phyloP scores from a whole-genome alignment of 1,140 invertebrate species.

The Philopotamus ludificatus region DNA sequence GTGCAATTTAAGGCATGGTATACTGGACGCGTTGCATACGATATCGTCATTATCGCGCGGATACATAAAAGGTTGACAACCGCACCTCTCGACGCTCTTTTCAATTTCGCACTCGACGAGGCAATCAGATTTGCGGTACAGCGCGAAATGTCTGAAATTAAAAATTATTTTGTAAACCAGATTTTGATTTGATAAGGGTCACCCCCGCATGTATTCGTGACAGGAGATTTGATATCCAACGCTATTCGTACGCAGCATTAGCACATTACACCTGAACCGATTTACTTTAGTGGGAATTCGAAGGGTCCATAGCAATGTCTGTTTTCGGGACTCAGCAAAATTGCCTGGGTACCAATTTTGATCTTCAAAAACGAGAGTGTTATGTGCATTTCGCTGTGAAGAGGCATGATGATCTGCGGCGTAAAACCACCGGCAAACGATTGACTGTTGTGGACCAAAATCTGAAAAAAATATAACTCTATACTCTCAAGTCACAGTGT shows the following conservation, averaged over 20 bases:
- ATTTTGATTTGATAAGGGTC: too few relatives aligned
- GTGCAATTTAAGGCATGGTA: conserved; percentile 25
- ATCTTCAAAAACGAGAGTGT: conserved; percentile 11
- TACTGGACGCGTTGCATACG: conserved; percentile 24
- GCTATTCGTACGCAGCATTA: too few relatives aligned
- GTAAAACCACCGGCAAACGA: conserved; percentile 24
- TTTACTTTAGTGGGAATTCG: conserved; percentile 28
- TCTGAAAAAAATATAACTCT: conserved; percentile 20
- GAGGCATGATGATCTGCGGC: conserved; percentile 26
- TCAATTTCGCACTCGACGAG: conserved; percentile 49
- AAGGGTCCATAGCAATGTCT: conserved; percentile 19
- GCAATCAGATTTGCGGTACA: conserved; percentile 51
- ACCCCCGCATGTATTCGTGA: conserved; percentile 43
- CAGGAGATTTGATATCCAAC: conserved; percentile 34
- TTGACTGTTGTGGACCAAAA: conserved; percentile 28
- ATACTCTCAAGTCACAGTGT: neutral
- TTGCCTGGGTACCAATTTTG: conserved; percentile 12
- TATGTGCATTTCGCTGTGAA: conserved; percentile 33
- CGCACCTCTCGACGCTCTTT: conserved; percentile 45
- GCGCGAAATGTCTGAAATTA: conserved; percentile 29
- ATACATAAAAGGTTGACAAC: conserved; percentile 52
- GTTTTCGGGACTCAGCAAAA: conserved; percentile 9
- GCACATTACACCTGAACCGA: conserved; percentile 42
- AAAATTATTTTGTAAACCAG: conserved; percentile 45
- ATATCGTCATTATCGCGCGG: conserved; percentile 12